Evolutionary conservation across 2,888 invertebrate species (phyloP).

Genomic region (Panzeria rudis): DNA sequence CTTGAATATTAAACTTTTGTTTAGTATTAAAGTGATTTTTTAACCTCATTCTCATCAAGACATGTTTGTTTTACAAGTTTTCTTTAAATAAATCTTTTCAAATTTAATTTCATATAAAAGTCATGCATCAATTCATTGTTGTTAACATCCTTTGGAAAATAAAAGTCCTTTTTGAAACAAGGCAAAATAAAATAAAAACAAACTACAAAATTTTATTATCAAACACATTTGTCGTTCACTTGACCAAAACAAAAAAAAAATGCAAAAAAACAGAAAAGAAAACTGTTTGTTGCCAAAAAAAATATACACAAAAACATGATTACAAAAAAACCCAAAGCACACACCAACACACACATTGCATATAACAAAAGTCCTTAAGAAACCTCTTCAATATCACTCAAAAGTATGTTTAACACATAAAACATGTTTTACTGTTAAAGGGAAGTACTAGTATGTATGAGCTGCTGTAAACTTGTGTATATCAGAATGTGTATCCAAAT

Average conservation of each 20-base stretch:
- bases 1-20: neutral
- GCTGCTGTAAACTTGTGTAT: neutral
- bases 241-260: slow-evolving; percentile 37
- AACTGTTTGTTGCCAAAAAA: slow-evolving; percentile 44
- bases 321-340: neutral
- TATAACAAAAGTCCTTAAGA: slow-evolving; percentile 56
- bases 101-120: slow-evolving; percentile 52
- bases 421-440: slow-evolving; percentile 48
- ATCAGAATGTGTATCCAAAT: neutral
- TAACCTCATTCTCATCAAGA: neutral
- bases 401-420: slow-evolving; percentile 60
- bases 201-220: slow-evolving; percentile 62
- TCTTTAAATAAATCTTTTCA: slow-evolving; percentile 43
- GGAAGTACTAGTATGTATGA: neutral
- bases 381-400: slow-evolving; percentile 46
- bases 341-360: neutral
- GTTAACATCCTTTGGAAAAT: slow-evolving; percentile 4
- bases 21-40: neutral
- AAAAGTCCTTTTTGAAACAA: slow-evolving; percentile 16
- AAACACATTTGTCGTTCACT: slow-evolving; percentile 59
- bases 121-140: slow-evolving; percentile 51
- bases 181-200: slow-evolving; percentile 27
- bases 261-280: neutral
- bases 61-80: neutral
- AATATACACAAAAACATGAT: slow-evolving; percentile 19